These are phyloP conservation scores for Melikaiella ostensackeni DNA, from an alignment of 2,888 invertebrate genomes.

Conservation along the genomic window DNA sequence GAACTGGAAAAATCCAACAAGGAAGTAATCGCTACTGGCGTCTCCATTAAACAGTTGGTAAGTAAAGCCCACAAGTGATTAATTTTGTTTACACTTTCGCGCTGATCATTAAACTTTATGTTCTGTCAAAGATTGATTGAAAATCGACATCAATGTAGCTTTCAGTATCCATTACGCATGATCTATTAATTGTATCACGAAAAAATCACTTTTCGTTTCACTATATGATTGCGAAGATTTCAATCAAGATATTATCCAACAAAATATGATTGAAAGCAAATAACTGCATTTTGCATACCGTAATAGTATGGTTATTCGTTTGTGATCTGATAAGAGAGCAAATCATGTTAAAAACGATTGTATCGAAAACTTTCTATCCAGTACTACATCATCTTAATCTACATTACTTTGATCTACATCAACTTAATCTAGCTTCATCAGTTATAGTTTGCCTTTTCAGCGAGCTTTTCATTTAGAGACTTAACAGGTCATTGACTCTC, in stretches of 20 bases:
- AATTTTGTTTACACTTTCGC: neutral
- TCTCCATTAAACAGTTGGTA: conserved; percentile 79
- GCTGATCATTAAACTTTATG: neutral
- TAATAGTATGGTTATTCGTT: neutral
- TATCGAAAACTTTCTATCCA: conserved; percentile 33
- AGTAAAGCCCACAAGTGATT: conserved; percentile 60
- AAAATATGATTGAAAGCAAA: neutral
- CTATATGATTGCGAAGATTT: neutral
- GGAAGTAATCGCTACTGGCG: conserved; percentile 77
- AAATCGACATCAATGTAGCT: neutral
- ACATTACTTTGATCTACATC: conserved; percentile 4
- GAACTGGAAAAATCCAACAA: conserved; percentile 73
- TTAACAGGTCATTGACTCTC: neutral
- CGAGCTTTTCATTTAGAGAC: neutral
- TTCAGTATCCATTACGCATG: conserved; percentile 4
- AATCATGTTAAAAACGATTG: conserved; percentile 18
- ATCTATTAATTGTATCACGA: neutral
- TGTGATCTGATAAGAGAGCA: conserved; percentile 13
- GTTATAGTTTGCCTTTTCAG: neutral
- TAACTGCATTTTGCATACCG: neutral
- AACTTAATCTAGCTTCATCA: conserved; percentile 29
- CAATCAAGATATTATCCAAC: neutral
- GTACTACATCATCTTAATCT: conserved; percentile 18
- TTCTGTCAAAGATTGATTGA: conserved; percentile 3
- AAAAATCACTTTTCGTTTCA: neutral